phyloP scores from a whole-genome alignment of 2,888 invertebrate genomes.

The Sceliomorpha sp. region DNA sequence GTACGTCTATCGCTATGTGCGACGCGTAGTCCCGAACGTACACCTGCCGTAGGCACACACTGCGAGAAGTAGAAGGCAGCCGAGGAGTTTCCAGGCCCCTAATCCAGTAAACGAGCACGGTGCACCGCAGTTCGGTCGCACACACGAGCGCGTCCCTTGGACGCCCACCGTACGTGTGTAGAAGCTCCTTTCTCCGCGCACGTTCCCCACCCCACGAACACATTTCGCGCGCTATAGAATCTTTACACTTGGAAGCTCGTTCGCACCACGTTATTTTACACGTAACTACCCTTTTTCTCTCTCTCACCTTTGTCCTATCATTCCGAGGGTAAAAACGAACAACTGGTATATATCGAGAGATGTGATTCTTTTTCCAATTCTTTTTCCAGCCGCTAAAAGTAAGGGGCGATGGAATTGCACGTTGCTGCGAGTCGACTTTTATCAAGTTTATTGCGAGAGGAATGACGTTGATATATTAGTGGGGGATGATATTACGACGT shows the following conservation, averaged over 20 bases:
- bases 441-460: no score
- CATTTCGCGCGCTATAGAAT: conserved; percentile 15
- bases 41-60: conserved; percentile 24
- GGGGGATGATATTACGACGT: no score
- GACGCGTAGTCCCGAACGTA: conserved; percentile 30
- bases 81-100: conserved; percentile 27
- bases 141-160: no score
- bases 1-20: conserved; percentile 1
- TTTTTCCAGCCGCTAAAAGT: no score
- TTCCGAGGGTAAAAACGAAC: no score
- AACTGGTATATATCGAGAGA: conserved; percentile 1
- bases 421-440: no score
- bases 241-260: conserved; percentile 23
- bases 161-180: conserved; percentile 17
- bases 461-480: no score
- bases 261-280: conserved; percentile 14
- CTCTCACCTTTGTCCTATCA: not conserved
- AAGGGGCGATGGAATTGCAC: no score
- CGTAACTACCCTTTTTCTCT: conserved; percentile 1
- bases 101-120: conserved; percentile 59
- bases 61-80: conserved; percentile 32
- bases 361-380: not conserved
- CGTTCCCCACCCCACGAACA: conserved; percentile 1
- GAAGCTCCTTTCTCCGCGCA: conserved; percentile 9
- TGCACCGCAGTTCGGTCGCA: conserved; percentile 48